Conservation (phyloP, 2,888 invertebrate genomes). For the Cabera pusaria region DNA sequence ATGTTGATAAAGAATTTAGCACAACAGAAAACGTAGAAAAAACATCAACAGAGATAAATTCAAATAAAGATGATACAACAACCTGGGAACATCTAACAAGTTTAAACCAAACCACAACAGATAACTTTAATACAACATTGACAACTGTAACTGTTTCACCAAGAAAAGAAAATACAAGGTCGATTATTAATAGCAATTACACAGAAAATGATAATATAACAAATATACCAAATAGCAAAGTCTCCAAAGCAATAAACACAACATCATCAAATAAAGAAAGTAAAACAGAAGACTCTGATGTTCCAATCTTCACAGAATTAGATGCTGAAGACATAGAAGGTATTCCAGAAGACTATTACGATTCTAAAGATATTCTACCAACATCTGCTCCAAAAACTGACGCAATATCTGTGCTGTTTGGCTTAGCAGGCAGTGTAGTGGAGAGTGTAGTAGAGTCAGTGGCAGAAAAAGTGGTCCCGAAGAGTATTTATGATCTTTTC, state of each 20-base stretch:
- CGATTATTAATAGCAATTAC: too few species aligned
- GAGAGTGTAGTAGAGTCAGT: constrained; percentile 73
- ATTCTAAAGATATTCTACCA: constrained; percentile 67
- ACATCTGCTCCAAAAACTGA: constrained; percentile 70
- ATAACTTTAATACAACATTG: neutral
- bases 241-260: too few species aligned
- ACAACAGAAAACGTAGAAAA: constrained; percentile 25
- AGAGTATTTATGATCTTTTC: constrained; percentile 68
- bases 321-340: constrained; percentile 59
- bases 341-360: constrained; percentile 75
- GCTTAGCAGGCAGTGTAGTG: constrained; percentile 73
- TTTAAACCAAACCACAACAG: constrained; percentile 6
- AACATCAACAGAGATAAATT: constrained; percentile 19
- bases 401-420: constrained; percentile 70
- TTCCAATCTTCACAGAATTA: constrained; percentile 64
- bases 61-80: constrained; percentile 8
- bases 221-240: too few species aligned
- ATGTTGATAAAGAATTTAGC: constrained; percentile 29
- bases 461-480: constrained; percentile 73
- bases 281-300: constrained; percentile 41
- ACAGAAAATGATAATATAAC: constrained; percentile 2
- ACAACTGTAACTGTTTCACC: too few species aligned
- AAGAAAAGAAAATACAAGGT: too few species aligned
- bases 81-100: constrained; percentile 8
- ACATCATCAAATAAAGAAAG: constrained; percentile 29